These are phyloP conservation scores for Notarius quadriscutis DNA, from an alignment of 2,113 vertebrate genomes.

Conservation along the genomic window DNA sequence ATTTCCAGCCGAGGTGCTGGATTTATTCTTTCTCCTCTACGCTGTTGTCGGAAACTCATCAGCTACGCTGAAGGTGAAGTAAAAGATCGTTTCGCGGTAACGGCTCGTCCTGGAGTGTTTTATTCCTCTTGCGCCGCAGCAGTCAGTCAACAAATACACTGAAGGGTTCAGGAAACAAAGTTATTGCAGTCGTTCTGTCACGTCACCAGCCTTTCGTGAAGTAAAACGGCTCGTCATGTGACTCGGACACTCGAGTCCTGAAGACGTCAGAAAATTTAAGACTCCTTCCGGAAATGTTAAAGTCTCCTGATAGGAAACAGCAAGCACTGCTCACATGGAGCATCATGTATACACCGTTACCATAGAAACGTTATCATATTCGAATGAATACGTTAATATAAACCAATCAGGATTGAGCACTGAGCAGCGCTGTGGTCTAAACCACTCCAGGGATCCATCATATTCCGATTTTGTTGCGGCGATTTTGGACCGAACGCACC, in stretches of 20 bases:
- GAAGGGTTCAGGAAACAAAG: background rate
- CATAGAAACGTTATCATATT: background rate
- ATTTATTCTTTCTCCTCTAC: background rate
- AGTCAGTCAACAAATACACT: background rate
- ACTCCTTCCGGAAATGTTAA: background rate
- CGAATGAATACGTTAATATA: too few relatives aligned
- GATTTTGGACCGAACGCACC: background rate
- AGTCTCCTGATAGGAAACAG: background rate
- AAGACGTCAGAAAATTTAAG: background rate
- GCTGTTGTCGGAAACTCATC: background rate
- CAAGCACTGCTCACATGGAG: too few relatives aligned
- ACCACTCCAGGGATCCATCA: too few relatives aligned
- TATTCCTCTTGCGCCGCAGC: background rate
- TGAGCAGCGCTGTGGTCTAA: too few relatives aligned
- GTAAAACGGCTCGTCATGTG: background rate
- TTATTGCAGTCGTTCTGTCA: background rate
- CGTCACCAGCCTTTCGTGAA: background rate
- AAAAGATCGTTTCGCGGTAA: background rate
- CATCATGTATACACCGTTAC: background rate
- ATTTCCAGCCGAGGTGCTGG: background rate
- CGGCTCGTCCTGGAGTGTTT: background rate
- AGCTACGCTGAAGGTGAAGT: background rate
- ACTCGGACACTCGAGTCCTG: background rate
- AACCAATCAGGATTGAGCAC: too few relatives aligned
- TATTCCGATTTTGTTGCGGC: background rate